Evolutionary conservation across 2,888 invertebrate species (phyloP).

Genomic region (Automeris io): DNA sequence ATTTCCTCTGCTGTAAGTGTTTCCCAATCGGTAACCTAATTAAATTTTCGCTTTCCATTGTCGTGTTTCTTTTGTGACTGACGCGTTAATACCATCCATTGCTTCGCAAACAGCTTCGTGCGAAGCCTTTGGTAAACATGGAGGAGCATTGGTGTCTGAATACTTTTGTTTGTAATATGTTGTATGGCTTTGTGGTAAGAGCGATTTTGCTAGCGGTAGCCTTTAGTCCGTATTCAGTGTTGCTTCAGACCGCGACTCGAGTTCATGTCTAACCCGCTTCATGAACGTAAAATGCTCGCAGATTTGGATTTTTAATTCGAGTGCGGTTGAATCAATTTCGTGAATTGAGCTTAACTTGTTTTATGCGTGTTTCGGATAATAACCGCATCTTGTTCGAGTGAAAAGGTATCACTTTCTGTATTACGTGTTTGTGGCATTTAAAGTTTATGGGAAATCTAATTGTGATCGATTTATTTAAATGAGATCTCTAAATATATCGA

Average conservation of each 20-base stretch:
- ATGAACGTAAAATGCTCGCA: slow-evolving; percentile 12
- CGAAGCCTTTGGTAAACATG: background rate
- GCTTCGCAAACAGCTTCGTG: background rate
- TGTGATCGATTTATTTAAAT: too few relatives aligned
- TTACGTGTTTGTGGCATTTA: slow-evolving; percentile 9
- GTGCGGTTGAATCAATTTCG: slow-evolving; percentile 26
- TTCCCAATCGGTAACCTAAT: background rate
- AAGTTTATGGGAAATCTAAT: too few relatives aligned
- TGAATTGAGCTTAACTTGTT: slow-evolving; percentile 17
- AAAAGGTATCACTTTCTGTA: slow-evolving; percentile 29
- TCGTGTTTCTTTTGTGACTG: background rate
- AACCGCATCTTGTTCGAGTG: slow-evolving; percentile 26
- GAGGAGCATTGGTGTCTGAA: background rate
- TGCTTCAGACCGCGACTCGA: slow-evolving; percentile 47
- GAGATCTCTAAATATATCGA: too few relatives aligned
- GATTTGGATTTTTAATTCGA: slow-evolving; percentile 27
- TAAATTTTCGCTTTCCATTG: background rate
- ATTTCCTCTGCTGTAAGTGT: too few relatives aligned
- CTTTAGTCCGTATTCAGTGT: too few relatives aligned
- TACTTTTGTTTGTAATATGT: too few relatives aligned
- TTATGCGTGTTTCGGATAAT: slow-evolving; percentile 31
- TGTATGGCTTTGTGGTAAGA: too few relatives aligned
- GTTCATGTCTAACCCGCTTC: slow-evolving; percentile 24
- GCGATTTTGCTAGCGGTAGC: too few relatives aligned
- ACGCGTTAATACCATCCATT: background rate